A percentile compares a stretch with the other conserved stretches of the same genome.
phyloP scores from a whole-genome alignment of 2,113 vertebrate species.

The Hyperopisus bebe region DNA sequence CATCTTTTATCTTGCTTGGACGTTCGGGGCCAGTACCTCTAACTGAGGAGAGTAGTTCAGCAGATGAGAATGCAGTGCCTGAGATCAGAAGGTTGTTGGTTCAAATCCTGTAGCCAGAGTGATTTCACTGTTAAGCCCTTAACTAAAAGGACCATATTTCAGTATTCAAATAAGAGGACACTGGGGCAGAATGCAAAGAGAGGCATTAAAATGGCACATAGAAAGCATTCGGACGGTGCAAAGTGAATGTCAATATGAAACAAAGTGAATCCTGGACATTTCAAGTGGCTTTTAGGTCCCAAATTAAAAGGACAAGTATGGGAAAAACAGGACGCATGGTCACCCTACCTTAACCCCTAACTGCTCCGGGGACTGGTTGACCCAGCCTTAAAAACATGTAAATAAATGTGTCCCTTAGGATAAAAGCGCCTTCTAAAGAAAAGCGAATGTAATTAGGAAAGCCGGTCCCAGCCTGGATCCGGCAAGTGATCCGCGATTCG shows the following conservation, averaged over 20 bases:
- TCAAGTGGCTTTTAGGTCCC: not conserved
- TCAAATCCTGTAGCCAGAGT: not conserved
- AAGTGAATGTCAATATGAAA: not conserved
- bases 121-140: not conserved
- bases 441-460: not conserved
- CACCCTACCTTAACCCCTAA: not conserved
- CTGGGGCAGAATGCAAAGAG: not conserved
- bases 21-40: not conserved
- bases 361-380: not conserved
- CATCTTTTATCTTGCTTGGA: not conserved
- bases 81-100: not conserved
- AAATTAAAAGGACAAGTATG: not conserved
- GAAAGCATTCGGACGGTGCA: not conserved
- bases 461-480: not conserved
- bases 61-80: not conserved
- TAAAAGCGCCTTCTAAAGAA: not conserved
- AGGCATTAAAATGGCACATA: not conserved
- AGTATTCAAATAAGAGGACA: not conserved
- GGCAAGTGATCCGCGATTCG: not conserved
- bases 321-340: not conserved
- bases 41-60: not conserved
- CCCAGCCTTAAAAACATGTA: not conserved
- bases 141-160: not conserved
- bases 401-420: not conserved
- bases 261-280: not conserved